Base-by-base conservation (phyloP, 2,888 invertebrate species). In the Campoplex nolae region DNA sequence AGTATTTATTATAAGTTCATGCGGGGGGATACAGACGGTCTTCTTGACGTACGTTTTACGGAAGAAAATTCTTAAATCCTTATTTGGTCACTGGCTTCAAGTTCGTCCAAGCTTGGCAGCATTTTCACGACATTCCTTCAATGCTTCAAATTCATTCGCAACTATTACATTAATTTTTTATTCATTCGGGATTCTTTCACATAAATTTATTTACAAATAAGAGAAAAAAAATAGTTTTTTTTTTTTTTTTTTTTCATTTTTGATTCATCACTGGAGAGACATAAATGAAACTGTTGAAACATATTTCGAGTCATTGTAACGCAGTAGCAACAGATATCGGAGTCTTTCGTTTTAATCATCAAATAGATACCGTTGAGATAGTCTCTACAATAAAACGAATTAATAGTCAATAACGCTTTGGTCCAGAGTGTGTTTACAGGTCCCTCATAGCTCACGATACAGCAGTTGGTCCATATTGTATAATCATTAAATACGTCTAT, bases 401-500 rank as follows among this genome's bases (percentile, higher is more conserved):
- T 3, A 68, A 56, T 58, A 68, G 75, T 75, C 32, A 16, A 70
- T 68, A 68, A 58, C 68, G 42, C 51, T 84, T 84, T 84, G 80
- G 80, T 84, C 80, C 84, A 84, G 68, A 75, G 74, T 84, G 28
- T 48, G 28, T 48, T 54, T 56, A 79, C 78, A 78, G 84, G 79
- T 79, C 74, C 68, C 68, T 62, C 62, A 77, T 62, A 80, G 65
- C 54, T 80, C 68, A 68, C 79, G 77, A 86, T 77, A 83, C 45
- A 77, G 71, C 68, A 56, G 74, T 86, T 86, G 86, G 86, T 86
- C 86, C 86, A 74, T 83, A 74, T 78, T 74, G 28, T 78, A 68
- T 67, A 54, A 58, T 42, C 48, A 68, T 56, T 71, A 32, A 48
- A 45, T 35, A 45, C 71, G 28, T 32, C 1, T 45, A 71, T 70